Evolutionary conservation across 2,113 vertebrate species (phyloP).

Genomic region (Pituophis catenifer): DNA sequence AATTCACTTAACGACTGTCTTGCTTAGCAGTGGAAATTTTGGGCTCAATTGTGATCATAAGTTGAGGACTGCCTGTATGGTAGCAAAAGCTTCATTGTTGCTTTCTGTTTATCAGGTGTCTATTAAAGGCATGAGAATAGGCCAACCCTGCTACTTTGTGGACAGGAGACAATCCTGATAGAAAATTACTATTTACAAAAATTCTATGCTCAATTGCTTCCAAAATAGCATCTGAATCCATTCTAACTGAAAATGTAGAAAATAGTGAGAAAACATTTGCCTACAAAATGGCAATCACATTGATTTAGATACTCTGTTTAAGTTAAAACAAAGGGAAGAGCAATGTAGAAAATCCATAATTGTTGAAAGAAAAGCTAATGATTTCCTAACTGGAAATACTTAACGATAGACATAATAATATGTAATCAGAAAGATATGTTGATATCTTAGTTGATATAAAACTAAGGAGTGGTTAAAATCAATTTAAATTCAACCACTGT

Average conservation of each 20-base stretch:
- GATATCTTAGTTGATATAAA: background rate
- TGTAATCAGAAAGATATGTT: background rate
- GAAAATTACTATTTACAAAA: background rate
- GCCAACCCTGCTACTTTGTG: background rate
- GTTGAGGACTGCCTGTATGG: too few species aligned
- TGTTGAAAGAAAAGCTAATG: background rate
- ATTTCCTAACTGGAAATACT: background rate
- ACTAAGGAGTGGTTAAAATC: background rate
- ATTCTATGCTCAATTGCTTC: background rate
- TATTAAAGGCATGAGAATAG: background rate
- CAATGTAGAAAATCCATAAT: background rate
- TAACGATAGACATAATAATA: background rate
- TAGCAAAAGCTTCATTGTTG: background rate
- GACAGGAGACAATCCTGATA: background rate
- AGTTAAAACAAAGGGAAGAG: background rate
- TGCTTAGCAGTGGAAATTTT: too few species aligned
- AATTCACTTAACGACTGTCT: background rate
- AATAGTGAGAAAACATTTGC: background rate
- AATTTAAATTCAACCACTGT: background rate
- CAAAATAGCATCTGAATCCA: background rate
- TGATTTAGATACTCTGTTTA: background rate
- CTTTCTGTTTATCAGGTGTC: background rate
- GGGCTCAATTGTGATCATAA: too few species aligned
- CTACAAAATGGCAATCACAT: background rate
- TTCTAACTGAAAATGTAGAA: background rate